phyloP scores from a whole-genome alignment of 2,797 vertebrate genomes.

The Philypnodon macrostomus region DNA sequence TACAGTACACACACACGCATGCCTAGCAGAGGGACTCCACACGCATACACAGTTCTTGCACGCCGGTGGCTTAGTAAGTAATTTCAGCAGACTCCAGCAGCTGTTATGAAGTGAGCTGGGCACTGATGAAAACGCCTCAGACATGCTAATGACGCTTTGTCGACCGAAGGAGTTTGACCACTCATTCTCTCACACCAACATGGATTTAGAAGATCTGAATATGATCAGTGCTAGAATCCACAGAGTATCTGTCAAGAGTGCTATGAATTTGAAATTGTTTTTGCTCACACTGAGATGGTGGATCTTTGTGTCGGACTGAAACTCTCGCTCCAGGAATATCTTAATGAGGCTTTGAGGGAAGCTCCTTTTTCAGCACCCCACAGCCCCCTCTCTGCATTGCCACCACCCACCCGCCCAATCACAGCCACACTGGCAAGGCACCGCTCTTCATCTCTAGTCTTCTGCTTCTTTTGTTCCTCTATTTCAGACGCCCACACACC shows the following conservation, averaged over 20 bases:
- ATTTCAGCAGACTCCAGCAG: slow-evolving; percentile 55
- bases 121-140: slow-evolving; percentile 43
- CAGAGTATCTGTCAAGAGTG: slow-evolving; percentile 39
- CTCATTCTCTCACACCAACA: slow-evolving; percentile 24
- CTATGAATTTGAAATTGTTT: slow-evolving; percentile 56
- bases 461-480: slow-evolving; percentile 78
- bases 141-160: slow-evolving; percentile 60
- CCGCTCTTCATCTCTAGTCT: slow-evolving; percentile 67
- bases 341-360: slow-evolving; percentile 68
- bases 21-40: slow-evolving; percentile 24
- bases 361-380: slow-evolving; percentile 62
- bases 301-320: slow-evolving; percentile 52
- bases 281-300: slow-evolving; percentile 40
- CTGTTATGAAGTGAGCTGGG: slow-evolving; percentile 48
- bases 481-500: slow-evolving; percentile 77
- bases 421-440: slow-evolving; percentile 61
- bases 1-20: slow-evolving; percentile 22
- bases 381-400: slow-evolving; percentile 26
- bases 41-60: slow-evolving; percentile 23
- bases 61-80: slow-evolving; percentile 32
- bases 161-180: slow-evolving; percentile 32
- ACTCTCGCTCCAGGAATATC: slow-evolving; percentile 68
- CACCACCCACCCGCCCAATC: slow-evolving; percentile 62
- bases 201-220: slow-evolving; percentile 37
- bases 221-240: slow-evolving; percentile 42